Evolutionary conservation across 1,140 invertebrate genomes (phyloP).

Genomic region (Cheumatopsyche charites): DNA sequence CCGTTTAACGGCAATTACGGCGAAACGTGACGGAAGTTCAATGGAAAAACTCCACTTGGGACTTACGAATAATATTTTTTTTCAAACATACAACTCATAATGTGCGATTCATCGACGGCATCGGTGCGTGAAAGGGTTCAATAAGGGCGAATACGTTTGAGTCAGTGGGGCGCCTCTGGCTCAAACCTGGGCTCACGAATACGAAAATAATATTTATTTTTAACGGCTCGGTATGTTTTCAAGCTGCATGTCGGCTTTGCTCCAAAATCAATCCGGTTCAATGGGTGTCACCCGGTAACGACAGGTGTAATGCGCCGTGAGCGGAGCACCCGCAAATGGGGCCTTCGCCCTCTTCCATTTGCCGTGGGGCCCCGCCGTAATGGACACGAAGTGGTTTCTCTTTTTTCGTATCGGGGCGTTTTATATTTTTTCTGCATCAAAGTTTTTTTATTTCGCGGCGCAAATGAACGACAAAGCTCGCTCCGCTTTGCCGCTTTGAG

Average conservation of each 20-base stretch:
- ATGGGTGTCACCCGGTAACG: slow-evolving; percentile 20
- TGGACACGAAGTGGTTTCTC: slow-evolving; percentile 22
- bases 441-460: background rate
- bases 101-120: no score
- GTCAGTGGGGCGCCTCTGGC: no score
- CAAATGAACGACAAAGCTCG: slow-evolving; percentile 1
- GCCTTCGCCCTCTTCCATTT: slow-evolving; percentile 21
- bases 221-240: background rate
- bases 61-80: no score
- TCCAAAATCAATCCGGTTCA: slow-evolving; percentile 26
- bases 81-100: no score
- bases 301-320: slow-evolving; percentile 27
- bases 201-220: no score
- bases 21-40: no score
- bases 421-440: slow-evolving; percentile 5
- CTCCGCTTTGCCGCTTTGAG: slow-evolving; percentile 1
- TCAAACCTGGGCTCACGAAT: no score
- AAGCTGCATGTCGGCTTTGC: slow-evolving; percentile 17
- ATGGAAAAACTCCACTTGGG: no score
- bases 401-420: background rate
- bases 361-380: slow-evolving; percentile 19
- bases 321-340: slow-evolving; percentile 12
- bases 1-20: no score
- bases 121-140: no score
- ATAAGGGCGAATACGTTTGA: no score